phyloP scores from a whole-genome alignment of 2,888 invertebrate genomes.

The Monoplex corrugatus region DNA sequence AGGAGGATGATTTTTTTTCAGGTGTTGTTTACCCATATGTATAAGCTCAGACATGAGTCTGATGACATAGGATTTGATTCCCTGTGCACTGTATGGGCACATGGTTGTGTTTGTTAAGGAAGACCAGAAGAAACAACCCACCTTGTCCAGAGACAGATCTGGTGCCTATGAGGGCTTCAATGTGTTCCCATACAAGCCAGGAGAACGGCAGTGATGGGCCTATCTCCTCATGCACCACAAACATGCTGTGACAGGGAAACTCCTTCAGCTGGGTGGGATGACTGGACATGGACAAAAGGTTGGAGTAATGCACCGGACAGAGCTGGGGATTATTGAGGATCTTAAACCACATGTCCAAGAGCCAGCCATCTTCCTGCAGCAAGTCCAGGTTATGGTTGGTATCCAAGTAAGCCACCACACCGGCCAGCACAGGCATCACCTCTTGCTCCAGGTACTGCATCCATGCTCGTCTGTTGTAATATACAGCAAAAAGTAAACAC shows the following conservation, averaged over 20 bases:
- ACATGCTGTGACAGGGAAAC: conserved; percentile 29
- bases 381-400: conserved; percentile 75
- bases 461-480: conserved; percentile 66
- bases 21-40: no score
- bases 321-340: not conserved
- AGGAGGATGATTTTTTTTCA: no score
- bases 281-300: not conserved
- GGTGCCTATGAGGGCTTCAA: not conserved
- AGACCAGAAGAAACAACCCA: not conserved
- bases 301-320: not conserved
- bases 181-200: conserved; percentile 1
- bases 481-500: no score
- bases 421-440: conserved; percentile 73
- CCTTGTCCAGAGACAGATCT: not conserved
- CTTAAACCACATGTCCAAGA: not conserved
- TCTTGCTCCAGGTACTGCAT: conserved; percentile 69
- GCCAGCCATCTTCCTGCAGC: conserved; percentile 51
- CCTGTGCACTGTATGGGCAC: no score
- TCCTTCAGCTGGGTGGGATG: conserved; percentile 5
- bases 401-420: conserved; percentile 73
- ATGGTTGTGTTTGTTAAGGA: no score
- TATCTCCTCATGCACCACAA: not conserved
- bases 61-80: no score
- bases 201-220: conserved; percentile 19
- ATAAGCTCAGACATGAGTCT: no score